A percentile compares a stretch with the other conserved stretches of the same genome.
Conservation (phyloP, 2,797 vertebrate genomes). For the Tolypeutes matacus region DNA sequence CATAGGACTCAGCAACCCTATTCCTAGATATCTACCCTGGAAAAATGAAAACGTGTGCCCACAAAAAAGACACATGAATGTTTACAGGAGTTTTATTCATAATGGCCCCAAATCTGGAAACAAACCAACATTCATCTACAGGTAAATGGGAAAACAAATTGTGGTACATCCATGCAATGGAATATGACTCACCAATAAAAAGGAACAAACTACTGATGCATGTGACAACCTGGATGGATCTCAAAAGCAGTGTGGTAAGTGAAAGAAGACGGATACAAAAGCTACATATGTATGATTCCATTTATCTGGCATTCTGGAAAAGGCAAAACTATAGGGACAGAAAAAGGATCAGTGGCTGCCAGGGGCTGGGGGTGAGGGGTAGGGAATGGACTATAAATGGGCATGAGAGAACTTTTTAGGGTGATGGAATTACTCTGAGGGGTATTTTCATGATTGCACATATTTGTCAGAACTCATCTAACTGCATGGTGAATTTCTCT, state of each 20-base stretch:
- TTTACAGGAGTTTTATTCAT: not conserved
- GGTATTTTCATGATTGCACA: not conserved
- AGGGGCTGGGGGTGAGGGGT: no score
- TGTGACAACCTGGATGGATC: not conserved
- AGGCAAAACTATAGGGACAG: not conserved
- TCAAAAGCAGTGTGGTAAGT: not conserved
- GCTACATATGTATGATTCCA: not conserved
- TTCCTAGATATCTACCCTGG: not conserved
- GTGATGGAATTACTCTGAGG: not conserved
- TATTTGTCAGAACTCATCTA: conserved; percentile 5
- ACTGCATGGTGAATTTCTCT: not conserved
- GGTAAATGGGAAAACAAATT: not conserved
- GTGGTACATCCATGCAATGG: not conserved
- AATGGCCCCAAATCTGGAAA: not conserved
- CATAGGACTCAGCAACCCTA: not conserved
- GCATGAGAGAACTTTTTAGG: not conserved
- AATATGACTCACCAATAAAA: not conserved
- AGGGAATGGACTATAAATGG: not conserved
- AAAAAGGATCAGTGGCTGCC: not conserved
- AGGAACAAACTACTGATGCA: not conserved
- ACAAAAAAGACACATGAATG: not conserved
- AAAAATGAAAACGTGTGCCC: not conserved
- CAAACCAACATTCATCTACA: not conserved
- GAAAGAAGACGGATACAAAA: not conserved
- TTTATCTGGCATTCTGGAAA: not conserved